phyloP scores from a whole-genome alignment of 1,140 invertebrate genomes.

The Lasioglossum baleicum region DNA sequence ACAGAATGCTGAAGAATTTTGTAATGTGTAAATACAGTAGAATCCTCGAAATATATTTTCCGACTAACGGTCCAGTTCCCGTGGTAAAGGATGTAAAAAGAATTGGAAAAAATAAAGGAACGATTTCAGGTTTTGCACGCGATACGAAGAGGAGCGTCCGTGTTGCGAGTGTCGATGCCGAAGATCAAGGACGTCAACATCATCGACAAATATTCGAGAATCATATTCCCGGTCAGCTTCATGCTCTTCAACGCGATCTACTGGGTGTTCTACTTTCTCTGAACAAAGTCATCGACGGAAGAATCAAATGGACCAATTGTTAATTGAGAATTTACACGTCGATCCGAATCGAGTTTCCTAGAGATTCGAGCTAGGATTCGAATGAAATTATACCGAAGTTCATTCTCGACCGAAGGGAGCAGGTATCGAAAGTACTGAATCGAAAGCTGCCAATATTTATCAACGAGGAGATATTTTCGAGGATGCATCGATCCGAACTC shows the following conservation, averaged over 20 bases:
- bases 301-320: slow-evolving; percentile 43
- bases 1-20: no score
- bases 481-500: slow-evolving; percentile 9
- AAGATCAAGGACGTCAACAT: slow-evolving; percentile 98
- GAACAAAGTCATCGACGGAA: slow-evolving; percentile 39
- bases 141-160: slow-evolving; percentile 87
- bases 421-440: slow-evolving; percentile 66
- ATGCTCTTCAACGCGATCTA: slow-evolving; percentile 96
- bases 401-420: slow-evolving; percentile 30
- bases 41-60: no score
- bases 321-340: background rate
- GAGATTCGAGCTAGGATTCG: no score
- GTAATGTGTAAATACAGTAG: no score
- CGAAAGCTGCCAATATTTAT: slow-evolving; percentile 60
- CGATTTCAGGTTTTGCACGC: slow-evolving; percentile 85
- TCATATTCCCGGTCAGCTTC: slow-evolving; percentile 96
- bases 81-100: no score
- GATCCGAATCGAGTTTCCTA: slow-evolving; percentile 5
- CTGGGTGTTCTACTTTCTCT: slow-evolving; percentile 95
- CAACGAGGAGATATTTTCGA: slow-evolving; percentile 15
- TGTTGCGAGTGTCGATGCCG: slow-evolving; percentile 91
- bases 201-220: slow-evolving; percentile 97
- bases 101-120: background rate
- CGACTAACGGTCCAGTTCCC: no score
- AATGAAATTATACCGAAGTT: background rate